Conservation (phyloP, 2,113 vertebrate genomes). For the Gobio gobio region DNA sequence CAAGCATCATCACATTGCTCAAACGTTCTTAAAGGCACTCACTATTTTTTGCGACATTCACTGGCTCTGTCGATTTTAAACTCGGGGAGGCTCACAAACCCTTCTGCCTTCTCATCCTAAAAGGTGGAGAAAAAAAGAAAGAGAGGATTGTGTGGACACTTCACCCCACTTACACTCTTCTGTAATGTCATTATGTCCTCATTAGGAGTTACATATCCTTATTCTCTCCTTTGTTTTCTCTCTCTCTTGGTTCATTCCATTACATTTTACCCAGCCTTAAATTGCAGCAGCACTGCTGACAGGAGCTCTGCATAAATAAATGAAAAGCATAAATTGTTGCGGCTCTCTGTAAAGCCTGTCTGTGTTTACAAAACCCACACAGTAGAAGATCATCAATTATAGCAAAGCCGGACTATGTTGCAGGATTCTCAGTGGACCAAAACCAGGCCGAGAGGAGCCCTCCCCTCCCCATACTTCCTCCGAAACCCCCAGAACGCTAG, state of each 20-base stretch:
- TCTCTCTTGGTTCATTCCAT: slow-evolving; percentile 8
- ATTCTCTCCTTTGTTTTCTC: neutral
- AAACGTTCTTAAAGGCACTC: slow-evolving; percentile 67
- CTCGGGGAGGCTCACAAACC: slow-evolving; percentile 97
- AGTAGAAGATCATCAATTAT: slow-evolving; percentile 53
- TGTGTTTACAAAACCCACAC: slow-evolving; percentile 45
- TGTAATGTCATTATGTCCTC: slow-evolving; percentile 45
- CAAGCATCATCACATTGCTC: neutral
- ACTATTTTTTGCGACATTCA: slow-evolving; percentile 98
- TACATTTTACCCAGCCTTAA: neutral
- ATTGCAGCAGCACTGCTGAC: slow-evolving; percentile 1
- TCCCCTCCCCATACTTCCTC: neutral
- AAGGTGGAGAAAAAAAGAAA: neutral
- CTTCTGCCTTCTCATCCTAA: slow-evolving; percentile 98
- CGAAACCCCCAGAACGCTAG: neutral
- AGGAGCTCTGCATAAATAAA: slow-evolving; percentile 38
- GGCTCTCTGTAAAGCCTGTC: slow-evolving; percentile 11
- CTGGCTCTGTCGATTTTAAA: slow-evolving; percentile 98
- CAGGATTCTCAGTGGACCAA: slow-evolving; percentile 34
- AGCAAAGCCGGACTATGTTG: neutral
- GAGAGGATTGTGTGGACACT: slow-evolving; percentile 1
- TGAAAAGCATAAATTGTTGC: slow-evolving; percentile 40
- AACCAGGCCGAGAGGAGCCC: neutral
- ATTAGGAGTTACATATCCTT: slow-evolving; percentile 37
- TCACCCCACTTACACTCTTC: slow-evolving; percentile 21